Evolutionary conservation across 2,797 vertebrate species (phyloP).

Genomic region (Fistularia tabacaria): DNA sequence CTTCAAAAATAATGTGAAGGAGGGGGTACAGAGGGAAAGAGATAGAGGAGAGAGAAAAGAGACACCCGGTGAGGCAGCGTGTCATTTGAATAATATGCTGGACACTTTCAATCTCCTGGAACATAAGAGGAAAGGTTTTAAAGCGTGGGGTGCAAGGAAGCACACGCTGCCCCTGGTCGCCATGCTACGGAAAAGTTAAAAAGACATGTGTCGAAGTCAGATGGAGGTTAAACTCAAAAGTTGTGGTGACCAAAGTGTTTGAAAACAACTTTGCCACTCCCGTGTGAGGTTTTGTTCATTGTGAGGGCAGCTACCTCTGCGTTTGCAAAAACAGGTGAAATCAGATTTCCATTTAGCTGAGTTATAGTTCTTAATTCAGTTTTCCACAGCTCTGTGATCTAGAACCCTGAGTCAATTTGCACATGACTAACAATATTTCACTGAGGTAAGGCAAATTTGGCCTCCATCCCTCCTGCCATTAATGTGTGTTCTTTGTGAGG

Average conservation of each 20-base stretch:
- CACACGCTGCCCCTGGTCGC: slow-evolving; percentile 58
- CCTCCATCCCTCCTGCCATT: too few species aligned
- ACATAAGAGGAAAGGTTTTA: slow-evolving; percentile 71
- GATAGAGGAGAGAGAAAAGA: slow-evolving; percentile 59
- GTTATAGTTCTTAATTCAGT: too few species aligned
- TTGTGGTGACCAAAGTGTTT: slow-evolving; percentile 61
- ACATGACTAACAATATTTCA: too few species aligned
- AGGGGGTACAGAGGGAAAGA: slow-evolving; percentile 18
- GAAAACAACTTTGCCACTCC: slow-evolving; percentile 20
- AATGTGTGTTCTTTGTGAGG: too few species aligned
- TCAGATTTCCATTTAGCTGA: too few species aligned
- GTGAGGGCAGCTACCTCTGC: too few species aligned
- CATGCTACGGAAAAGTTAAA: slow-evolving; percentile 48
- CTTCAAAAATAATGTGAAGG: slow-evolving; percentile 72
- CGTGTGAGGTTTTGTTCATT: not conserved
- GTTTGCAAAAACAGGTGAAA: too few species aligned
- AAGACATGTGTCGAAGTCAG: slow-evolving; percentile 58
- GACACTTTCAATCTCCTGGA: slow-evolving; percentile 70
- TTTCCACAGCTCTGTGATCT: too few species aligned
- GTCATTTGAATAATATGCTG: slow-evolving; percentile 76
- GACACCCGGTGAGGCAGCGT: slow-evolving; percentile 60
- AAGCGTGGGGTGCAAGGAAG: slow-evolving; percentile 54
- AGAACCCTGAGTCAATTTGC: too few species aligned
- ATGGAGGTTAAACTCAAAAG: slow-evolving; percentile 69
- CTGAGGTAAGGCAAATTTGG: too few species aligned